Evolutionary conservation across 2,797 vertebrate genomes (phyloP).

Genomic region (Sitta carolinensis): DNA sequence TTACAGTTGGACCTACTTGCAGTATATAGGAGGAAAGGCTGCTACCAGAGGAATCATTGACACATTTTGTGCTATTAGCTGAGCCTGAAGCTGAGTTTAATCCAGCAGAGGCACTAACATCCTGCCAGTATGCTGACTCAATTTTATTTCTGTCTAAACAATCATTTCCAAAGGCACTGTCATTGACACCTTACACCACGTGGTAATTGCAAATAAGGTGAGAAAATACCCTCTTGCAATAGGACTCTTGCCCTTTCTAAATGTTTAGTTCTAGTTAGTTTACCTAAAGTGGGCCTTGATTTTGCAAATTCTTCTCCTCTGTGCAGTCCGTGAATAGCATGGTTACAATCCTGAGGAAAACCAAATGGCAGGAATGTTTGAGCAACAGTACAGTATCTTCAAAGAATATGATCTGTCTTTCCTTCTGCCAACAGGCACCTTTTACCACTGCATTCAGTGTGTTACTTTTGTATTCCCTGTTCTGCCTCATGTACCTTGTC

Average conservation of each 20-base stretch:
- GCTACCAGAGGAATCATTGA: neutral
- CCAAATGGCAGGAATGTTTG: neutral
- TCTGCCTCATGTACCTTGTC: neutral
- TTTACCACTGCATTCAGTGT: neutral
- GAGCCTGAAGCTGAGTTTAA: neutral
- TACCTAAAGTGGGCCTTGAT: neutral
- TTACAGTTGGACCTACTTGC: neutral
- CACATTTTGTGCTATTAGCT: neutral
- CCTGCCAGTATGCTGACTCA: neutral
- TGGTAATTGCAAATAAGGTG: neutral
- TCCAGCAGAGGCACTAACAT: neutral
- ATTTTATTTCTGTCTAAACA: neutral
- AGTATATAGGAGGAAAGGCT: neutral
- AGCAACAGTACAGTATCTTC: neutral
- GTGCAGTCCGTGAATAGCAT: rapidly evolving
- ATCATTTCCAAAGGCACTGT: neutral
- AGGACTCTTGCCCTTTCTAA: neutral
- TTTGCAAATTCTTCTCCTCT: neutral
- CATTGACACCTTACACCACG: neutral
- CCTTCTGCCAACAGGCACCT: neutral
- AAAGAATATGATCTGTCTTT: neutral
- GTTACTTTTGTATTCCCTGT: neutral
- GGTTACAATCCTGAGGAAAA: neutral
- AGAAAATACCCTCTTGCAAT: neutral
- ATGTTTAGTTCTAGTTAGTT: neutral